Conservation (phyloP, 2,113 vertebrate genomes). For the Oreocharis arfaki region DNA sequence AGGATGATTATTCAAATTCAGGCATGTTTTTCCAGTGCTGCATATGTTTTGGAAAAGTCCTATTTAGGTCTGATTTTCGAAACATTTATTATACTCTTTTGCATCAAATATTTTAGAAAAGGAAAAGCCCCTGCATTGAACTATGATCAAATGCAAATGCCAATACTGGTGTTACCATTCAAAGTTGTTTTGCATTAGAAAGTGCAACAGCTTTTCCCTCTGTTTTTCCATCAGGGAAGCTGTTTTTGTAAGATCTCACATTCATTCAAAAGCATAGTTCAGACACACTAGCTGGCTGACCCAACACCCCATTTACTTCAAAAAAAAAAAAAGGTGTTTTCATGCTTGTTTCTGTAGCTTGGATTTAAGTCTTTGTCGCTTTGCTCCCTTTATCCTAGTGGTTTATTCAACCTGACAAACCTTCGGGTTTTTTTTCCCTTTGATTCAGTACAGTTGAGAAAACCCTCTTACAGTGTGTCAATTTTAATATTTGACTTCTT, state of each 20-base stretch:
- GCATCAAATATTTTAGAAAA: neutral
- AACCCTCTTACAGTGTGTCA: slow-evolving; percentile 13
- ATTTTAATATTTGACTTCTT: slow-evolving; percentile 55
- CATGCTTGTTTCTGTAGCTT: neutral
- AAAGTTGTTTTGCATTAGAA: neutral
- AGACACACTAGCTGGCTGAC: neutral
- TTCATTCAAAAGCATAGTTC: neutral
- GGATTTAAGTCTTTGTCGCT: slow-evolving; percentile 20
- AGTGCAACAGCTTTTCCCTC: neutral
- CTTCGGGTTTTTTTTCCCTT: neutral
- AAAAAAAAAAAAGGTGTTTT: neutral
- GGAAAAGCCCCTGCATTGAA: neutral
- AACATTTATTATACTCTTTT: neutral
- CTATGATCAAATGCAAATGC: neutral
- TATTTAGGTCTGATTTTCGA: neutral
- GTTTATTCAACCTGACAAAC: slow-evolving; percentile 54
- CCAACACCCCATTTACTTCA: neutral
- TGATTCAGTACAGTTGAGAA: slow-evolving; percentile 20
- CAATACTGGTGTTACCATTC: neutral
- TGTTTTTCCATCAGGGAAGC: neutral
- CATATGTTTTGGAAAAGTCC: neutral
- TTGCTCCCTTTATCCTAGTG: neutral
- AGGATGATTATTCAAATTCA: neutral
- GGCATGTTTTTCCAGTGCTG: neutral
- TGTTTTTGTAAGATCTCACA: neutral